Conservation (phyloP, 2,113 vertebrate species). For the Varanus salvator region DNA sequence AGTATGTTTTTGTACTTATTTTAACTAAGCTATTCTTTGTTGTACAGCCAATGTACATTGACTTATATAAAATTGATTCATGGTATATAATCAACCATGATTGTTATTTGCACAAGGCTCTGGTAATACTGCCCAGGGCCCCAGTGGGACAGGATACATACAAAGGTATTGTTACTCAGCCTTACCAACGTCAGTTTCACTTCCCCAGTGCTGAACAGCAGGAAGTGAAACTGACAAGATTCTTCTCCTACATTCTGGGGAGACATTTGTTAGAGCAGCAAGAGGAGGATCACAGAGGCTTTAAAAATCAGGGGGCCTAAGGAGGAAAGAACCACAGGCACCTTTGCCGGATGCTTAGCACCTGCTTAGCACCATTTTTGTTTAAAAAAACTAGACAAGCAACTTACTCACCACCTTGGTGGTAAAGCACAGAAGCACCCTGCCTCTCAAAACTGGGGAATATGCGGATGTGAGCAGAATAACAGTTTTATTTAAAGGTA, state of each 20-base stretch:
- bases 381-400: not conserved
- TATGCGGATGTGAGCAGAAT: too few relatives aligned
- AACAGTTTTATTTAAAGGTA: not conserved
- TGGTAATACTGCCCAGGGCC: not conserved
- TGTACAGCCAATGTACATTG: not conserved
- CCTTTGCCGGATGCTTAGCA: not conserved
- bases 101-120: not conserved
- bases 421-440: not conserved
- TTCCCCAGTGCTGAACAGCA: not conserved
- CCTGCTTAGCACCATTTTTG: not conserved
- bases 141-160: not conserved
- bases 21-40: slow-evolving; percentile 23
- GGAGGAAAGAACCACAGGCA: not conserved
- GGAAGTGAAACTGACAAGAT: slow-evolving; percentile 7
- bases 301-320: not conserved
- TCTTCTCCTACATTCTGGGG: not conserved
- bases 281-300: not conserved
- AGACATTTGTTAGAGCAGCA: not conserved
- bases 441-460: not conserved
- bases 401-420: not conserved
- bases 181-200: not conserved
- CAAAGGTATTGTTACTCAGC: not conserved
- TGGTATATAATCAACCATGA: not conserved
- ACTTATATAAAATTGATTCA: not conserved
- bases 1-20: rapidly evolving